phyloP scores from a whole-genome alignment of 2,113 vertebrate species.

The Colossoma macropomum region DNA sequence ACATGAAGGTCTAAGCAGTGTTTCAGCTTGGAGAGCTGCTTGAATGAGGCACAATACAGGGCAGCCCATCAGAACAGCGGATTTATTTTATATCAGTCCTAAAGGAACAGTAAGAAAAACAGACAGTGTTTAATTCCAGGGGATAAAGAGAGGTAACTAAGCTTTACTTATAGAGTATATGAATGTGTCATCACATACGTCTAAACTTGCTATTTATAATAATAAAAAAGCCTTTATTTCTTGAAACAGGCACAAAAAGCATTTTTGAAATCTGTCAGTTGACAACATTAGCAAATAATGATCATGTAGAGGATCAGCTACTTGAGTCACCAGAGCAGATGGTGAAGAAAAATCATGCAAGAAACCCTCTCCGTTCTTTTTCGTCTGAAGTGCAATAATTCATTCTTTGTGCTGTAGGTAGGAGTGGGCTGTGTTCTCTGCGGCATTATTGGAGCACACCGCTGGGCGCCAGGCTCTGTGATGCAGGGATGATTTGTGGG shows the following conservation, averaged over 20 bases:
- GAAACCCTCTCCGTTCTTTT: neutral
- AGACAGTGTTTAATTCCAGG: no score
- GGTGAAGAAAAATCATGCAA: neutral
- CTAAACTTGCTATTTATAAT: no score
- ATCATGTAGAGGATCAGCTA: neutral
- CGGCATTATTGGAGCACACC: neutral
- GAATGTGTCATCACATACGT: no score
- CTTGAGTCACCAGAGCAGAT: neutral
- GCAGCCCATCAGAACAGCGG: no score
- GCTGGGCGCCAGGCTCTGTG: neutral
- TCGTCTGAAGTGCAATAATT: constrained; percentile 16
- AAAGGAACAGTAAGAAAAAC: no score
- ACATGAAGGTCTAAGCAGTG: no score
- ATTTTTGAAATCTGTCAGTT: neutral
- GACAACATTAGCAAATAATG: neutral
- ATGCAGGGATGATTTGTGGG: constrained; percentile 53
- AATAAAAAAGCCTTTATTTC: no score
- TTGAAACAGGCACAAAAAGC: neutral
- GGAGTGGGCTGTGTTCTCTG: constrained; percentile 17
- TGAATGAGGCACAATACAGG: no score
- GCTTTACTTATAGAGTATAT: no score
- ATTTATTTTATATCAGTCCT: no score
- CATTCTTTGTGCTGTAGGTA: constrained; percentile 15
- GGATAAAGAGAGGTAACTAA: no score
- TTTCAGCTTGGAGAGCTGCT: no score